Evolutionary conservation across 2,888 invertebrate genomes (phyloP), one percentile per base, ranked within the genome.

Genomic region (Lochmaea crataegi): DNA sequence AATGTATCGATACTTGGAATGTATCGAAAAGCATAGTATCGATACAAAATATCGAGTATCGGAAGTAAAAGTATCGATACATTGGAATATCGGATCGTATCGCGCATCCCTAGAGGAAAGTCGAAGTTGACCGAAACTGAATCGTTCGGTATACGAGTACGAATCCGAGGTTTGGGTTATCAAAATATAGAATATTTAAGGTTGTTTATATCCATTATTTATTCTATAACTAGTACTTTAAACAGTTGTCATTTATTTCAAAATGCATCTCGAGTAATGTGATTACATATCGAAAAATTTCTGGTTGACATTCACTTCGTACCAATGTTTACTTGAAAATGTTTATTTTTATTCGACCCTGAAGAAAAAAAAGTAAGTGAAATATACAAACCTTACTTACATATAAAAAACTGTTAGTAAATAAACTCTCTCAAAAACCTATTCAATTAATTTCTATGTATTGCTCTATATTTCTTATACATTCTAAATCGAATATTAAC

Each of bases 311-410:
- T 22, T 22, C 14, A 18, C 10, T 61, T 68, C 16, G 14, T 32
- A 18, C 16, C 18, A 18, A 26, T 38, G 42, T 67, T 60, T 38
- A 18, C 51, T 32, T 61, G 18, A 69, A 65, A 67, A 72, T 75
- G 72, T 70, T 48, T 70, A 72, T 72, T 70, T 67, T 64, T 60
- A 63, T 61, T 48, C 53, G 65, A 60, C 63, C 32, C 68, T 72
- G 68, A 75, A 65, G 64, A 66, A 69, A 66, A 63, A 74, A 16
- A 45, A 42, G 72, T 76, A 76, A 71, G 68, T 71, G 66, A 38
- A 38, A 7, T 38, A 38, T 38, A 72, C 65, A 71, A 71, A 68
- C 45, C 5, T 14, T 56, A 38, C 63, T 68, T 68, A n/a, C n/a
- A n/a, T n/a, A n/a, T 61, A 56, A 74, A 58, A 74, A 63, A 48